A percentile compares a stretch with the other conserved stretches of the same genome.
These are phyloP conservation scores for Achatina immaculata DNA, from an alignment of 1,140 invertebrate species.

Conservation along the genomic window DNA sequence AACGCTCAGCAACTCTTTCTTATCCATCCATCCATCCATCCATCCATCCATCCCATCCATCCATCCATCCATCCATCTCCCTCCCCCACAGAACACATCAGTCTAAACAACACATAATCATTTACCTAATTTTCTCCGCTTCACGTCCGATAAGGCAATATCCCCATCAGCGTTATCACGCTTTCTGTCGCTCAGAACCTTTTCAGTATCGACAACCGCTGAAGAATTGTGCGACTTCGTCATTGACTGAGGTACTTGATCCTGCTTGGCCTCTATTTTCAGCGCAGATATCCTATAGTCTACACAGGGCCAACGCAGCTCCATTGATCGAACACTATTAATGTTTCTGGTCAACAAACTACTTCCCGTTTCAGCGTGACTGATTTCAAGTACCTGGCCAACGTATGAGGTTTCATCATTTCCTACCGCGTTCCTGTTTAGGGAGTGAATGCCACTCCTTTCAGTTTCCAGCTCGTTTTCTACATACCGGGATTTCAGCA, in stretches of 20 bases:
- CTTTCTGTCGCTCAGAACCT: neutral
- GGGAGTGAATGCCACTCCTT: neutral
- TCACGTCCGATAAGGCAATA: neutral
- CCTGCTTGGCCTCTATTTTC: neutral
- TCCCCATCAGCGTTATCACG: neutral
- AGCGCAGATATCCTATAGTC: neutral
- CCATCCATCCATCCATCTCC: no score
- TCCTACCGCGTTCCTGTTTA: neutral
- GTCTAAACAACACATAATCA: no score
- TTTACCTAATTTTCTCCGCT: conserved; percentile 7
- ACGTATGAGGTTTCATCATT: neutral
- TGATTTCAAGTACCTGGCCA: neutral
- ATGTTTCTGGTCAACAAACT: neutral
- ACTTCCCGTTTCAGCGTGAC: neutral
- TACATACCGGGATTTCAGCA: neutral
- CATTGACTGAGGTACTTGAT: no score
- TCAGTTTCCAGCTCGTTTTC: neutral
- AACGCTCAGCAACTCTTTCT: no score
- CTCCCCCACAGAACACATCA: no score
- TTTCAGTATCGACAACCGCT: neutral
- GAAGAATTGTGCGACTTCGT: neutral
- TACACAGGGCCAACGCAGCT: neutral
- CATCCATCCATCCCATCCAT: no score
- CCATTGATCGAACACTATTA: neutral
- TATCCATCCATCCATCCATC: no score